These are phyloP conservation scores for Neodontobutis hainanensis DNA, from an alignment of 2,113 vertebrate genomes.

Conservation along the genomic window DNA sequence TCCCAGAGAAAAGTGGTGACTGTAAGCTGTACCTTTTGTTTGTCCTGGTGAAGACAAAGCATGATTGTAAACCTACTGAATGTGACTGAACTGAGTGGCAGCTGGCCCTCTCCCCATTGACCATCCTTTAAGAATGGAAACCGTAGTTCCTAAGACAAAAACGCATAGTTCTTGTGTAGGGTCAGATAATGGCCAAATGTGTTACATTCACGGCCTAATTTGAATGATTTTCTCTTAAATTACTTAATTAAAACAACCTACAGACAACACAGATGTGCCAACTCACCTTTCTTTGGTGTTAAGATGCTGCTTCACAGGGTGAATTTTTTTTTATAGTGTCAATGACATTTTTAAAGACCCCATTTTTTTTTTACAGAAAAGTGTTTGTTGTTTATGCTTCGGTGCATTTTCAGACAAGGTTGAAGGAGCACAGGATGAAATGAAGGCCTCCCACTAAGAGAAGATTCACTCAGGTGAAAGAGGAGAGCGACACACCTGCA, in stretches of 20 bases:
- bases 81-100: constrained; percentile 10
- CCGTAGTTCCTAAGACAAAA: constrained; percentile 1
- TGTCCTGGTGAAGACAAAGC: constrained; percentile 51
- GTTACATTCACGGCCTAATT: too few relatives aligned
- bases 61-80: constrained; percentile 55
- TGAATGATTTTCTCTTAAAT: too few relatives aligned
- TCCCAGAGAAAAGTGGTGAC: constrained; percentile 14
- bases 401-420: background rate
- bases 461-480: constrained; percentile 6
- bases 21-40: constrained; percentile 55
- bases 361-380: constrained; percentile 9
- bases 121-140: constrained; percentile 28
- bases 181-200: background rate
- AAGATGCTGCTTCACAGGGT: constrained; percentile 5
- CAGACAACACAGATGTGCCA: background rate
- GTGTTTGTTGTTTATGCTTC: constrained; percentile 5
- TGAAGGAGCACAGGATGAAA: constrained; percentile 11
- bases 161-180: background rate
- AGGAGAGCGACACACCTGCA: constrained; percentile 26
- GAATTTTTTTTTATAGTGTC: background rate
- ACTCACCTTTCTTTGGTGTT: background rate
- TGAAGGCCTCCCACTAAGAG: background rate
- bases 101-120: constrained; percentile 25
- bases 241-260: too few relatives aligned
- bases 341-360: background rate